Conservation (phyloP, 37 sponge, comb jelly and placozoan genomes). For the Eunapius fragilis region DNA sequence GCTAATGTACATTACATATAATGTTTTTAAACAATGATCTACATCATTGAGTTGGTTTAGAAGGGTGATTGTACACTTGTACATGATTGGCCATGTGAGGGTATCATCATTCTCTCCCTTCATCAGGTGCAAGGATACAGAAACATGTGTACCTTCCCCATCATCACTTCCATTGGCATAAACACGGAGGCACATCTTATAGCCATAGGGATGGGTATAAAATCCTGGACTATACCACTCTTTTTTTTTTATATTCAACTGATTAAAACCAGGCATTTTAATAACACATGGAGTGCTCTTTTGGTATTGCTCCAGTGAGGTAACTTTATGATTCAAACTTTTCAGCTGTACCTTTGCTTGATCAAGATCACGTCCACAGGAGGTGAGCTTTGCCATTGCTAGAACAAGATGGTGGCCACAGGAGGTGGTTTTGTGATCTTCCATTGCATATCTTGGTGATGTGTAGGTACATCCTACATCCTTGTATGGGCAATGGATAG, state of each 20-base stretch:
- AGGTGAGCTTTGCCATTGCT: too few relatives aligned
- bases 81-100: slow-evolving; percentile 14
- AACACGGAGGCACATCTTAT: slow-evolving; percentile 9
- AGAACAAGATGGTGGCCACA: too few relatives aligned
- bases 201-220: slow-evolving; percentile 11
- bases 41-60: too few relatives aligned
- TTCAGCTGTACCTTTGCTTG: too few relatives aligned
- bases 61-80: not conserved
- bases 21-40: too few relatives aligned
- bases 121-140: slow-evolving; percentile 2
- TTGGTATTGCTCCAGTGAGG: too few relatives aligned
- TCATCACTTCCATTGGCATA: not conserved
- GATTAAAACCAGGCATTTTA: not conserved
- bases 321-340: too few relatives aligned
- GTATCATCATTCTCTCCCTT: slow-evolving; percentile 18
- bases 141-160: not conserved
- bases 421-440: too few relatives aligned
- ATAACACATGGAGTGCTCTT: too few relatives aligned
- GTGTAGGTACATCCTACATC: slow-evolving; percentile 19
- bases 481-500: slow-evolving; percentile 14
- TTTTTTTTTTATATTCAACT: not conserved
- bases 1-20: too few relatives aligned
- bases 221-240: slow-evolving; percentile 12
- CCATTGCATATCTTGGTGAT: too few relatives aligned
- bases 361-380: too few relatives aligned